These are phyloP conservation scores for Lasius platythorax DNA, from an alignment of 2,888 invertebrate genomes.

Conservation along the genomic window DNA sequence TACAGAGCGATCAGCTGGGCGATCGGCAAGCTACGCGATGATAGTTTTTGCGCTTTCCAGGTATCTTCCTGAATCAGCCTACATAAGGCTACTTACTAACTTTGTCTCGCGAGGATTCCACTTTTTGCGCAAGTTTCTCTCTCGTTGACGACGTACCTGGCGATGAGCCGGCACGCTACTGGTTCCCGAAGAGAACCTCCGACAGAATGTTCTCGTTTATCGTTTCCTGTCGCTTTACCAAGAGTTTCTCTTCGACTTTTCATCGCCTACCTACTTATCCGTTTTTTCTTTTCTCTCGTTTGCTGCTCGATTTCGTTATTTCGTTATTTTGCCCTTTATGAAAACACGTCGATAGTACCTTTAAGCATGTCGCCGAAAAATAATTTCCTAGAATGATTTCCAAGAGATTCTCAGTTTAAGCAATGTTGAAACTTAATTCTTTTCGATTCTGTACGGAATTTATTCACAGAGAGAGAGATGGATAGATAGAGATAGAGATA, in stretches of 20 bases:
- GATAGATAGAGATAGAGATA: no score
- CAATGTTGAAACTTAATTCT: not conserved
- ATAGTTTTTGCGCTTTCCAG: constrained; percentile 80
- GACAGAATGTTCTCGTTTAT: constrained; percentile 75
- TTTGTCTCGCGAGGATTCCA: constrained; percentile 76
- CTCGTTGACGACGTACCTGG: constrained; percentile 65
- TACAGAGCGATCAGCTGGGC: constrained; percentile 28
- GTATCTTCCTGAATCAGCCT: constrained; percentile 81
- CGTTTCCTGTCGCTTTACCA: constrained; percentile 72
- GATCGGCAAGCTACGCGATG: constrained; percentile 65
- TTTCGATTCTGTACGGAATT: not conserved
- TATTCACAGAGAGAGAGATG: not conserved
- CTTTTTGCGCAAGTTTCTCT: constrained; percentile 79
- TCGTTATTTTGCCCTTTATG: constrained; percentile 12
- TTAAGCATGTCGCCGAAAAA: not conserved
- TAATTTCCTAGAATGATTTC: not conserved
- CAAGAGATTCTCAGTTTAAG: not conserved
- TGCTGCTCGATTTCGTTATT: constrained; percentile 15
- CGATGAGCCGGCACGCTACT: constrained; percentile 64
- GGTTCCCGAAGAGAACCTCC: constrained; percentile 61
- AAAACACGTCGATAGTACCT: not conserved
- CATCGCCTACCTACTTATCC: not conserved
- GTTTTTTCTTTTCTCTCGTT: not conserved
- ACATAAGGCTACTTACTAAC: constrained; percentile 82
- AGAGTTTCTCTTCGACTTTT: constrained; percentile 41